Conservation (phyloP, 2,113 vertebrate species). For the Leptocoma aspasia region DNA sequence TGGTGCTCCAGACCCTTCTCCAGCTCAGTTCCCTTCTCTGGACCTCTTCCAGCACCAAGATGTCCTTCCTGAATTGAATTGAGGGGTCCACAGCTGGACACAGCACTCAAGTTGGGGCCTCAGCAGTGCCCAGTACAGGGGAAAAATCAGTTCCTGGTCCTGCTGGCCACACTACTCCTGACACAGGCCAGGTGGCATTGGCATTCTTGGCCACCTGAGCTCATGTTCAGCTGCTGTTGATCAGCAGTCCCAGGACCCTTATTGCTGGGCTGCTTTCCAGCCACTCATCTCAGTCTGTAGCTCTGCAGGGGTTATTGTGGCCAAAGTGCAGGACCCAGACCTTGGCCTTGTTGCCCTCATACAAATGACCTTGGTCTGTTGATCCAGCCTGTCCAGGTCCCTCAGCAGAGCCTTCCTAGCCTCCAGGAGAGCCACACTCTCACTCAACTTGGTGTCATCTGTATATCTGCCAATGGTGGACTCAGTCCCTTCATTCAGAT, state of each 20-base stretch:
- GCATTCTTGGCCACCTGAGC: neutral
- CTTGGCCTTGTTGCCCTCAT: neutral
- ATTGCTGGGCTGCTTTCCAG: neutral
- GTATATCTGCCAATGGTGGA: neutral
- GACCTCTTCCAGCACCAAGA: neutral
- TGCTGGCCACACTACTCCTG: neutral
- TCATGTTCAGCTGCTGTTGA: neutral
- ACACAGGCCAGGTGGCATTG: neutral
- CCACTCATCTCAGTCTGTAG: neutral
- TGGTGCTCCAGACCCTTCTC: neutral
- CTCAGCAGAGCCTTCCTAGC: neutral
- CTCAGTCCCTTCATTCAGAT: neutral
- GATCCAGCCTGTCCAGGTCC: neutral
- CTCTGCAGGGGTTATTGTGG: neutral
- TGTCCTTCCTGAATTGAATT: neutral
- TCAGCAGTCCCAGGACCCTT: neutral
- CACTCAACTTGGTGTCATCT: neutral
- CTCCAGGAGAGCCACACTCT: neutral
- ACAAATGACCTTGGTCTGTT: neutral
- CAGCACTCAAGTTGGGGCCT: neutral
- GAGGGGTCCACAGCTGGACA: neutral
- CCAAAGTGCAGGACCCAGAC: neutral
- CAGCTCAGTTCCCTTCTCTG: neutral
- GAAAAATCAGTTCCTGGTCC: neutral
- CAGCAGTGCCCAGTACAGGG: neutral